These are phyloP conservation scores for Lepisosteus oculatus DNA, from an alignment of 2,113 vertebrate species.

Conservation along the genomic window DNA sequence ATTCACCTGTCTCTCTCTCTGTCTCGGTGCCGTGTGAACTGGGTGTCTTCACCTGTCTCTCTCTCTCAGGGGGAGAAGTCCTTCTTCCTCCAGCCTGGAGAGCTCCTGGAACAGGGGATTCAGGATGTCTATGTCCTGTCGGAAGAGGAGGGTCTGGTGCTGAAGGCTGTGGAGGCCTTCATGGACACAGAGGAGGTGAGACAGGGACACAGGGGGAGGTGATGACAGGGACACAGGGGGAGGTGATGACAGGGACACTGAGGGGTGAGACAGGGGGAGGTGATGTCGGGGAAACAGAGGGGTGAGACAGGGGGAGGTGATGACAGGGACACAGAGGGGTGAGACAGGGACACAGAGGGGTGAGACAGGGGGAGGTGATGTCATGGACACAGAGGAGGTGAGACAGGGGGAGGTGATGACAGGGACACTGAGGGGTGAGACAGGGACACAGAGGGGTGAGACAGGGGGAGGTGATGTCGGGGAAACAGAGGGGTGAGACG, in stretches of 20 bases:
- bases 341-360: not conserved
- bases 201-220: not conserved
- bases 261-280: not conserved
- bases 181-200: conserved; percentile 56
- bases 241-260: too few species aligned
- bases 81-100: conserved; percentile 82
- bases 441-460: not conserved
- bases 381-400: not conserved
- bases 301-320: too few species aligned
- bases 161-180: conserved; percentile 76
- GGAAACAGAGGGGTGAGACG: not conserved
- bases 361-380: not conserved
- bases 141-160: conserved; percentile 81
- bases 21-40: too few species aligned
- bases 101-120: conserved; percentile 75
- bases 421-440: not conserved
- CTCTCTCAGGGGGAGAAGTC: conserved; percentile 79
- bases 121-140: conserved; percentile 81
- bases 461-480: not conserved
- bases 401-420: conserved; percentile 2
- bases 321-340: too few species aligned
- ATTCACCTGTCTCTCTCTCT: not conserved
- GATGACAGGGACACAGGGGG: too few species aligned
- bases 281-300: not conserved
- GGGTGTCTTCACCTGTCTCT: not conserved